A percentile compares a stretch with the other conserved stretches of the same genome.
Evolutionary conservation across 2,888 invertebrate species (phyloP).

Genomic region (Loripinus fragilis): DNA sequence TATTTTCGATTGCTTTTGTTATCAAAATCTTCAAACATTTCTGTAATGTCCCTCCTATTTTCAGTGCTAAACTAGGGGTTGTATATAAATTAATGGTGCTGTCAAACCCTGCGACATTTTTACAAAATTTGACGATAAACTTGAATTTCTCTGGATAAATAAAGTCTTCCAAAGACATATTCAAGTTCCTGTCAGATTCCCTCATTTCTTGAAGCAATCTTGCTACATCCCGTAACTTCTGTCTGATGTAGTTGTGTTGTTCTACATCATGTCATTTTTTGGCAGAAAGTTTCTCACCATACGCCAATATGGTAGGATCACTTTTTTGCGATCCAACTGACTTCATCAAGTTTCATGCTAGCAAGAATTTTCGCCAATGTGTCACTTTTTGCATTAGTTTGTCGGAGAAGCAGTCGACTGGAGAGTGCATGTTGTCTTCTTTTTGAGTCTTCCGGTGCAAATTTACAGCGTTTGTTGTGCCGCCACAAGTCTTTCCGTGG

Average conservation of each 20-base stretch:
- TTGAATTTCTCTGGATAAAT: neutral
- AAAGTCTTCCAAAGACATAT: neutral
- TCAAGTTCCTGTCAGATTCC: too few species aligned
- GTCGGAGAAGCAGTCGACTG: neutral
- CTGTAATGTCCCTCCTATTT: neutral
- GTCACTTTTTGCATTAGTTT: neutral
- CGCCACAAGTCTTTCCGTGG: neutral
- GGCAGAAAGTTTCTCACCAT: neutral
- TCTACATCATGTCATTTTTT: slow-evolving; percentile 3
- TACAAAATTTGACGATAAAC: neutral
- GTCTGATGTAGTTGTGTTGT: slow-evolving; percentile 1
- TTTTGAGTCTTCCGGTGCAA: neutral
- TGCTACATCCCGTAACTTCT: neutral
- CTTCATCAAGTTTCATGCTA: slow-evolving; percentile 1
- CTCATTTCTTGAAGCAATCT: slow-evolving; percentile 2
- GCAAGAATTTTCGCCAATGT: neutral
- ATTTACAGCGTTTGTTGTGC: neutral
- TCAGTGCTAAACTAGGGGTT: slow-evolving; percentile 6
- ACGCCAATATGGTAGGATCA: neutral
- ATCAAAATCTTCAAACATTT: neutral
- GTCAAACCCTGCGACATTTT: neutral
- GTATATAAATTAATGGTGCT: neutral
- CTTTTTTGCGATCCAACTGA: slow-evolving; percentile 9
- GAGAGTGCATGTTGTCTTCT: neutral
- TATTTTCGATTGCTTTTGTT: neutral